These are phyloP conservation scores for Ciconia boyciana DNA, from an alignment of 2,113 vertebrate species.

Conservation along the genomic window DNA sequence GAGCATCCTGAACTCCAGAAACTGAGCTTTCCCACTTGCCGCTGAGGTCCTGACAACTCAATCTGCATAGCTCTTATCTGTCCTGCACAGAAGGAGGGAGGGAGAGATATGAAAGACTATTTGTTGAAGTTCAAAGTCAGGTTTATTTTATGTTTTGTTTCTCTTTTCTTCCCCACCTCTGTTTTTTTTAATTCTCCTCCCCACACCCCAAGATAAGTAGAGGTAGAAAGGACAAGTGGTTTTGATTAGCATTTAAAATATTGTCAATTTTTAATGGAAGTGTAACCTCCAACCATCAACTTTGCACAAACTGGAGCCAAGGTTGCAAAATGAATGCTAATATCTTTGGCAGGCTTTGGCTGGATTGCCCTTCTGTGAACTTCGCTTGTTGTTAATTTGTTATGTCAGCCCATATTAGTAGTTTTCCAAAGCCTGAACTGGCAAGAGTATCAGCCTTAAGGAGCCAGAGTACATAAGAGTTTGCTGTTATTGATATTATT, in stretches of 20 bases:
- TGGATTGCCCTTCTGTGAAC: conserved; percentile 70
- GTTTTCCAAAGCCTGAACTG: conserved; percentile 59
- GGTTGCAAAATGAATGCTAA: conserved; percentile 71
- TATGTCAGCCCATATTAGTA: conserved; percentile 71
- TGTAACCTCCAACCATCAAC: conserved; percentile 75
- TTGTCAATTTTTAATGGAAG: conserved; percentile 81
- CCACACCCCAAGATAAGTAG: conserved; percentile 63
- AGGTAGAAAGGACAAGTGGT: conserved; percentile 70
- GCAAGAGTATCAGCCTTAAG: not conserved
- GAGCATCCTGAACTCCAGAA: conserved; percentile 5
- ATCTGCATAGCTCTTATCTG: conserved; percentile 68
- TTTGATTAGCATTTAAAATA: conserved; percentile 81
- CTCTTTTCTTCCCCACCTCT: not conserved
- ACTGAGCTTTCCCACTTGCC: not conserved
- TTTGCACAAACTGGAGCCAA: conserved; percentile 68
- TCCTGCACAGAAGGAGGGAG: conserved; percentile 42
- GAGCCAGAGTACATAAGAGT: not conserved
- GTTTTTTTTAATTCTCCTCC: not conserved
- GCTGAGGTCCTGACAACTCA: conserved; percentile 34
- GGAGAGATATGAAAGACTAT: conserved; percentile 25
- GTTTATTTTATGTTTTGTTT: conserved; percentile 20
- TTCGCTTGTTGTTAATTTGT: conserved; percentile 76
- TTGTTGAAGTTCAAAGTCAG: conserved; percentile 68
- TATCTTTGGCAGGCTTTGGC: conserved; percentile 66
- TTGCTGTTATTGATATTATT: not conserved